Conservation (phyloP, 2,888 invertebrate genomes). For the Linnaemya vulpina region DNA sequence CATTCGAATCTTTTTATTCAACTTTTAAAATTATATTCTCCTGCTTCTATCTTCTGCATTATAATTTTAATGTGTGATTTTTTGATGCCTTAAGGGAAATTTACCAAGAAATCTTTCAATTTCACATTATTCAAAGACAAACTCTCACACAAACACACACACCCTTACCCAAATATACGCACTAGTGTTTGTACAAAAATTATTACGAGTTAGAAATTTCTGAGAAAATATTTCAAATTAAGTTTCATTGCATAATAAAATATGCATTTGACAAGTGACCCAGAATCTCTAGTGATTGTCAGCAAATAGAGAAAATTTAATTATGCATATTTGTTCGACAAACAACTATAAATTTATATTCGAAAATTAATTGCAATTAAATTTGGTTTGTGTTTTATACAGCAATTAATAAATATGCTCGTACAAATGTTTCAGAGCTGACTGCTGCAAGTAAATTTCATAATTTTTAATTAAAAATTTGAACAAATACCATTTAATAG, state of each 20-base stretch:
- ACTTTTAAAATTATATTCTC: constrained; percentile 6
- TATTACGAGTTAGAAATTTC: constrained; percentile 34
- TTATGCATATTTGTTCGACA: constrained; percentile 27
- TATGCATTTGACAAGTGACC: constrained; percentile 60
- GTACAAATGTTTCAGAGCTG: not conserved
- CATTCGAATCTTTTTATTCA: constrained; percentile 16
- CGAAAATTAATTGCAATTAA: constrained; percentile 35
- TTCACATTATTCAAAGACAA: constrained; percentile 23
- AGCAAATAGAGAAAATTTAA: constrained; percentile 49
- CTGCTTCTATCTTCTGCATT: constrained; percentile 26
- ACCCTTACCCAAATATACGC: not conserved
- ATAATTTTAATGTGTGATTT: constrained; percentile 43
- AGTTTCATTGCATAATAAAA: constrained; percentile 55
- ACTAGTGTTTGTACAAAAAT: not conserved
- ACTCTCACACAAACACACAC: not conserved
- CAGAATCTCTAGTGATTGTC: constrained; percentile 49
- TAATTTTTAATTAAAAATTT: not conserved
- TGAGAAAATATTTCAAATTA: constrained; percentile 24
- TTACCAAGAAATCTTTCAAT: constrained; percentile 55
- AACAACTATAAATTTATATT: constrained; percentile 13
- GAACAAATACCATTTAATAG: not conserved
- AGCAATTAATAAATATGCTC: constrained; percentile 15
- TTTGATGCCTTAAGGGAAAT: constrained; percentile 54
- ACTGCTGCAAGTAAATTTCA: not conserved
- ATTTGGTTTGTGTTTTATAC: not conserved